These are phyloP conservation scores for Gobio gobio DNA, from an alignment of 2,113 vertebrate species.

Conservation along the genomic window DNA sequence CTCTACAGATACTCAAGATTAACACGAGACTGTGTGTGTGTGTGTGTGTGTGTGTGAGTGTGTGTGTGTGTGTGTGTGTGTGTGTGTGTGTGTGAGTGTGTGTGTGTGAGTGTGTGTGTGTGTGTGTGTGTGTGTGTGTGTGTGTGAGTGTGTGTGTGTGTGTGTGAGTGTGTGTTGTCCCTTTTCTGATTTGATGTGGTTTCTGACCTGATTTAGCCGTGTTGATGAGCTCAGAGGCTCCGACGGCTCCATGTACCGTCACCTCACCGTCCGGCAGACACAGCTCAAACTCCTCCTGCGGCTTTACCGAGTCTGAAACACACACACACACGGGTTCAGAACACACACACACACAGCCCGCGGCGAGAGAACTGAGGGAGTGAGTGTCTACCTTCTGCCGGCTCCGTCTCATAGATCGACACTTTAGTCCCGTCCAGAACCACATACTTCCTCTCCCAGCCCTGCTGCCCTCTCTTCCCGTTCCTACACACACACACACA, in stretches of 20 bases:
- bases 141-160: no score
- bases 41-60: no score
- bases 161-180: no score
- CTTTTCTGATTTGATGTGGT: no score
- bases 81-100: no score
- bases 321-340: conserved; percentile 19
- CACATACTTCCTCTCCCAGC: conserved; percentile 97
- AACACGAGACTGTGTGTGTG: no score
- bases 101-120: no score
- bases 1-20: no score
- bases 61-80: no score
- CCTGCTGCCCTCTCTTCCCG: conserved; percentile 92
- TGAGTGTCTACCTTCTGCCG: conserved; percentile 87
- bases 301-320: conserved; percentile 82
- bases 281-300: conserved; percentile 96
- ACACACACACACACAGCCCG: not conserved
- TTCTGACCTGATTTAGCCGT: conserved; percentile 94
- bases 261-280: conserved; percentile 96
- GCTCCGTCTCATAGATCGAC: conserved; percentile 90
- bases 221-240: conserved; percentile 95
- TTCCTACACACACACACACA: conserved; percentile 77
- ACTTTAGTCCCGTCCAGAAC: conserved; percentile 96
- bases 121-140: no score
- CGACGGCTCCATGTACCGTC: conserved; percentile 94
- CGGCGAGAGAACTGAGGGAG: no score